Percentiles rank a stretch among this genome's conserved stretches.
Evolutionary conservation across 1,140 invertebrate genomes (phyloP).

Genomic region (Heliconius hermathena): DNA sequence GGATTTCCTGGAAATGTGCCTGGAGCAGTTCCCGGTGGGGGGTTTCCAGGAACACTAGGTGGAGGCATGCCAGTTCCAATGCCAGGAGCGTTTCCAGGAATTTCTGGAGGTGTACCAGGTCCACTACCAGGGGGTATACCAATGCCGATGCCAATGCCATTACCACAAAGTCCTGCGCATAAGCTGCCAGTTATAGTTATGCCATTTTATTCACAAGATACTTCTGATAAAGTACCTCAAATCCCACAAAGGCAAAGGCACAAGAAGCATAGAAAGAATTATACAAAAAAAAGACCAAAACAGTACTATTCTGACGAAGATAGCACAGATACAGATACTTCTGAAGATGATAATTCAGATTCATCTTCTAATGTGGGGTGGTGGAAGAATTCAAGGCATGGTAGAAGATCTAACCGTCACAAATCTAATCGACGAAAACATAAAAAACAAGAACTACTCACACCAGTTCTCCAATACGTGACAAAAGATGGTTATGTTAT

Average conservation of each 20-base stretch:
- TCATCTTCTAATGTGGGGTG: conserved; percentile 48
- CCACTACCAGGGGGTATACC: conserved; percentile 45
- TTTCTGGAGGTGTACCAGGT: conserved; percentile 13
- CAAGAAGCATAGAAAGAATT: conserved; percentile 33
- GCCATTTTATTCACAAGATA: conserved; percentile 71
- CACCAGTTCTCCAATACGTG: conserved; percentile 67
- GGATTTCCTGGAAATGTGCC: conserved; percentile 38
- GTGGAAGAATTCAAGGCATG: conserved; percentile 45
- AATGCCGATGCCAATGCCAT: conserved; percentile 48
- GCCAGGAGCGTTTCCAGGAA: conserved; percentile 38
- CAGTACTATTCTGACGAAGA: conserved; percentile 38
- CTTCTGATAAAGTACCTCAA: conserved; percentile 45
- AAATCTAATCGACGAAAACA: conserved; percentile 41
- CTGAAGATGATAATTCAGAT: conserved; percentile 46
- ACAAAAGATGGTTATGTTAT: conserved; percentile 74
- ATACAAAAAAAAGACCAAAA: conserved; percentile 35
- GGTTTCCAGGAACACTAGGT: conserved; percentile 32
- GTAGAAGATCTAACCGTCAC: conserved; percentile 39
- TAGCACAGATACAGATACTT: conserved; percentile 47
- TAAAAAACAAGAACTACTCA: conserved; percentile 51
- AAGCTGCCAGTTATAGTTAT: conserved; percentile 76
- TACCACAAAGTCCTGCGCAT: conserved; percentile 48
- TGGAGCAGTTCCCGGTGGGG: conserved; percentile 6
- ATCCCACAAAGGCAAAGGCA: conserved; percentile 16
- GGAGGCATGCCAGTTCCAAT: conserved; percentile 36